Percentiles rank a stretch among this genome's conserved stretches.
Evolutionary conservation across 2,797 vertebrate species (phyloP).

Genomic region (Amblyraja radiata): DNA sequence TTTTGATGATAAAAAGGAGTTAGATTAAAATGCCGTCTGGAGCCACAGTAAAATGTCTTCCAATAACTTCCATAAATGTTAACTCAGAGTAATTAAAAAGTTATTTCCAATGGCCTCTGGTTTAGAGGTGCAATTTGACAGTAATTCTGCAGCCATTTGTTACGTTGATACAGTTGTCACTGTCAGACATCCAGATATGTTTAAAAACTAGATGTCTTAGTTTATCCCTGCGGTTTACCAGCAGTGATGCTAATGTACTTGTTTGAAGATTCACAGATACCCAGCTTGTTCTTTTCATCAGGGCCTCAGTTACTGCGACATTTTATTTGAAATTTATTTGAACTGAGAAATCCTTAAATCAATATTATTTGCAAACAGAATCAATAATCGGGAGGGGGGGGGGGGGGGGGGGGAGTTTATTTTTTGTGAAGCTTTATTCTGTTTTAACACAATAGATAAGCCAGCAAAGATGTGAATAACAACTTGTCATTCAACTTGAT

Average conservation of each 20-base stretch:
- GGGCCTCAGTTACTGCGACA: not conserved
- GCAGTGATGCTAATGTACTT: not conserved
- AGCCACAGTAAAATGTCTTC: not conserved
- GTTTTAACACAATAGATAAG: not conserved
- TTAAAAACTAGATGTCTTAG: not conserved
- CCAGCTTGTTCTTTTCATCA: not conserved
- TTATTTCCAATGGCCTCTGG: not conserved
- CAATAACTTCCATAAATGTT: not conserved
- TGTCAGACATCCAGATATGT: not conserved
- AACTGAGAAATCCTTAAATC: not conserved
- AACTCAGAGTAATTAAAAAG: not conserved
- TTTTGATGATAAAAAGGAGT: not conserved
- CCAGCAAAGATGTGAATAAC: not conserved
- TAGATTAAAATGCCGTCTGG: not conserved
- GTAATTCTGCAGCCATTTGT: not conserved
- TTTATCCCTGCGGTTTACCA: not conserved
- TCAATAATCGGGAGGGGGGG: not conserved
- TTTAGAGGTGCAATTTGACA: not conserved
- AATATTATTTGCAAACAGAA: not conserved
- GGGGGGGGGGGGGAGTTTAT: not conserved
- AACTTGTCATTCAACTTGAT: conserved; percentile 1
- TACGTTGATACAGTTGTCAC: not conserved
- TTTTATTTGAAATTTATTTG: not conserved
- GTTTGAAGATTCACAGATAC: not conserved
- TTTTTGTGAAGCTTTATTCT: not conserved